A percentile compares a stretch with the other conserved stretches of the same genome.
These are phyloP conservation scores for Brachyistius frenatus DNA, from an alignment of 2,113 vertebrate genomes.

Conservation along the genomic window DNA sequence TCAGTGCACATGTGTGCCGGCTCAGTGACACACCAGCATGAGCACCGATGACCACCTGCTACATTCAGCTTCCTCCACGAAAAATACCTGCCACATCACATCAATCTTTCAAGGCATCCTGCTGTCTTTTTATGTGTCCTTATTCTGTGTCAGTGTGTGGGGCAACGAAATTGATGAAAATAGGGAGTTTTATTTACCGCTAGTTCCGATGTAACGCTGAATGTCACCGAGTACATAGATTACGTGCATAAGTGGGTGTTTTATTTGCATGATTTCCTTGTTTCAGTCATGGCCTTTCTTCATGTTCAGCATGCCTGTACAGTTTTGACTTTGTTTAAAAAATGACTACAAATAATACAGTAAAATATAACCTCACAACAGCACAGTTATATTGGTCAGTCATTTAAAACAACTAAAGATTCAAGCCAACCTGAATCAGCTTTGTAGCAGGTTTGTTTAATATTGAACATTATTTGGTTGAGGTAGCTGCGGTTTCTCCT, in stretches of 20 bases:
- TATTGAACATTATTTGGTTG: constrained; percentile 7
- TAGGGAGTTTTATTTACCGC: constrained; percentile 13
- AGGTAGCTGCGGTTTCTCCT: not conserved
- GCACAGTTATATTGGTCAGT: no score
- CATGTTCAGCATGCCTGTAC: no score
- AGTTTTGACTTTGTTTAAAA: no score
- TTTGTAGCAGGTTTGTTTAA: not conserved
- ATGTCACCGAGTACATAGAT: not conserved
- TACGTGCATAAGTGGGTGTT: not conserved
- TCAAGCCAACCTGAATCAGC: not conserved
- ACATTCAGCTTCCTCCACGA: constrained; percentile 14
- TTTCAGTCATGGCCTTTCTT: not conserved
- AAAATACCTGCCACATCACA: constrained; percentile 34
- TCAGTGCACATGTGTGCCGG: constrained; percentile 36
- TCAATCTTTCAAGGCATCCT: constrained; percentile 41
- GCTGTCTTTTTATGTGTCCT: constrained; percentile 49
- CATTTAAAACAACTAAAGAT: no score
- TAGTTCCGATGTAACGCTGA: not conserved
- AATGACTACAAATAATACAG: no score
- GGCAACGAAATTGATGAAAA: constrained; percentile 23
- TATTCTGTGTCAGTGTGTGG: constrained; percentile 59
- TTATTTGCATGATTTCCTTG: not conserved
- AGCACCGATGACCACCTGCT: constrained; percentile 33
- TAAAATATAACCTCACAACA: no score
- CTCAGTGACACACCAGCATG: constrained; percentile 41